Evolutionary conservation across 1,140 invertebrate genomes (phyloP), one percentile per base, ranked within the genome.

Genomic region (Ceratosolen fusciceps): DNA sequence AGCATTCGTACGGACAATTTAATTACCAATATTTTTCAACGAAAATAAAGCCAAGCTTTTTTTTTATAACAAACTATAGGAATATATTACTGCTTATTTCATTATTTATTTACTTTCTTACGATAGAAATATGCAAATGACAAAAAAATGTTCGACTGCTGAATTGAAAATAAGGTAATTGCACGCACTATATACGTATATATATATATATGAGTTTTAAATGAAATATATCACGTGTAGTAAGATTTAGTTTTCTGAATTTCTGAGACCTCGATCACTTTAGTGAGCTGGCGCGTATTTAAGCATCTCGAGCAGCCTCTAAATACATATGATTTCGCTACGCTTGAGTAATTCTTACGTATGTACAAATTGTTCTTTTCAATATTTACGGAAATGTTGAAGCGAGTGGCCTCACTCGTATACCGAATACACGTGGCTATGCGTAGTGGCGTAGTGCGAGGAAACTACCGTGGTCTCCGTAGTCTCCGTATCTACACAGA

Each of bases 321-420:
- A 16, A n/a, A 1, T 37, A 37, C 37, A 37, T 5, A 65, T 65
- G 5, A 9, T 34, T n/a, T 65, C 16, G 0, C 75, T 70, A 16
- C 43, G 9, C 47, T 4, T 21, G 37, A 49, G 47, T 34, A 58
- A 71, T 31, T 77, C 37, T 71, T 43, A 60, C 52, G 5, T n/a
- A 2, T 12, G n/a, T 26, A 16, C 34, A 49, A 77, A 60, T 71
- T 47, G 26, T 19, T 49, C 75, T 16, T 77, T 37, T 43, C 52
- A 71, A 77, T 71, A 84, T 84, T 84, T 82, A 68, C 68, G 43
- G 73, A 83, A 78, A 49, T 54, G 54, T 62, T 39, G 67, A 79
- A 34, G 52, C 47, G 31, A 62, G 26, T 5, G 7, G 34, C 10
- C 16, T 34, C 19, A 65, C 21, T 29, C 29, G 52, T 31, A 19